Base-by-base conservation (phyloP, 2,888 invertebrate genomes). In the Alsophila aescularia region DNA sequence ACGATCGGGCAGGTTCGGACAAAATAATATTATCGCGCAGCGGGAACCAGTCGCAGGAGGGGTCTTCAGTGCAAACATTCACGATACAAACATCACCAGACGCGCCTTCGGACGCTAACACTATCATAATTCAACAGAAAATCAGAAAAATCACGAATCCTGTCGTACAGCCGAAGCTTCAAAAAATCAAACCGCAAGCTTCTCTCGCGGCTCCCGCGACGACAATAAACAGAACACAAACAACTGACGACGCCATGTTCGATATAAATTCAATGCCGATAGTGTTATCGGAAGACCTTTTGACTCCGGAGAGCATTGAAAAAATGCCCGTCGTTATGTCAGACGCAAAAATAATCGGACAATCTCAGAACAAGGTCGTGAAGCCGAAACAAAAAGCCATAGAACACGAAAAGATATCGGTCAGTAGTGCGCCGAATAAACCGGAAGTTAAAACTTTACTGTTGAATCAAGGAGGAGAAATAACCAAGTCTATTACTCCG, bases 261-360 rank as follows among this genome's bases (percentile, higher is more conserved):
- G 96, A 96, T 75, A 96, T 96, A 29, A 94, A 95, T 77, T 95
- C 95, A 1, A 95, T 96, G 95, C 96, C 96, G 0, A 94, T 96
- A 59, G 95, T 96, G 2, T 78, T 96, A 35, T 94, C 94, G 27
- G 95, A 95, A 65, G 95, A 95, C 67, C 92, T 94, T 34, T 79
- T 95, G 53, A 94, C 94, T 0, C 93, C 95, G 0, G 95, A 95
- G 71, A 94, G 84, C 68, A 93, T 95, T 45, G 94, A 95, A 66
- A 94, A 94, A 71, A 93, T 95, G 93, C 95, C 95, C 0, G 92
- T 94, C 27, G 93, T 94, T 0, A 90, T 90, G 88, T 80, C 91
- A 0, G 91, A 90, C 59, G 87, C 86, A 8, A 88, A 88, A 64
- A 74, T 89, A 32, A 79, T 89, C 55, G 75, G 79, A 15, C 84